These are phyloP conservation scores for Ondatra zibethicus DNA, from an alignment of 2,113 vertebrate species.

Conservation along the genomic window DNA sequence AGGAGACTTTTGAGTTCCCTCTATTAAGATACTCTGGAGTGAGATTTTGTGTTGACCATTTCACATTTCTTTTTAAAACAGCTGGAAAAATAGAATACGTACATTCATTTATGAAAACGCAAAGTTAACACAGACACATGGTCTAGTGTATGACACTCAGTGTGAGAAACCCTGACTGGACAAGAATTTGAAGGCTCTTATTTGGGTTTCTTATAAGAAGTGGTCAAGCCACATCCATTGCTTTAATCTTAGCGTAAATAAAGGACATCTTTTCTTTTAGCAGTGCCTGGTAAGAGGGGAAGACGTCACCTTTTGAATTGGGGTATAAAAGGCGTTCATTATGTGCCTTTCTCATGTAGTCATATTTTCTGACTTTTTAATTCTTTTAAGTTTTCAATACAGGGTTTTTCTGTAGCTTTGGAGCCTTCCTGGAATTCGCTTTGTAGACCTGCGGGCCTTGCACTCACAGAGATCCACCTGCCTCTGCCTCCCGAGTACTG, in stretches of 20 bases:
- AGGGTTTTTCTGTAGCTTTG: no score
- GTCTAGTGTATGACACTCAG: no score
- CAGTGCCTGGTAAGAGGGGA: neutral
- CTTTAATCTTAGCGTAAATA: neutral
- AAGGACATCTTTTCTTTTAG: neutral
- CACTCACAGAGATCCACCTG: no score
- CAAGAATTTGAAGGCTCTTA: neutral
- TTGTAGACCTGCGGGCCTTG: no score
- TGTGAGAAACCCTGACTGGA: neutral
- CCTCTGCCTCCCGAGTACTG: no score
- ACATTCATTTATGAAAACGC: neutral
- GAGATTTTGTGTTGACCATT: neutral
- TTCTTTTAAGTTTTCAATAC: no score
- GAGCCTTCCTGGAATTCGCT: no score
- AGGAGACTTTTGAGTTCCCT: constrained; percentile 1
- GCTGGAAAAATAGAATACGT: neutral
- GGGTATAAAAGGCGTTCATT: neutral
- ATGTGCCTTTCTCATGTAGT: neutral
- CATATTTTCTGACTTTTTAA: neutral
- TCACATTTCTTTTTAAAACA: neutral
- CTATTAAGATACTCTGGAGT: neutral
- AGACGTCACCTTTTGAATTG: neutral
- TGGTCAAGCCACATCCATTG: neutral
- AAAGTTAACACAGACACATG: neutral
- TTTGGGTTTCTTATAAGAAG: neutral